These are phyloP conservation scores for Eubasilissa regina DNA, from an alignment of 1,140 invertebrate species.

Conservation along the genomic window DNA sequence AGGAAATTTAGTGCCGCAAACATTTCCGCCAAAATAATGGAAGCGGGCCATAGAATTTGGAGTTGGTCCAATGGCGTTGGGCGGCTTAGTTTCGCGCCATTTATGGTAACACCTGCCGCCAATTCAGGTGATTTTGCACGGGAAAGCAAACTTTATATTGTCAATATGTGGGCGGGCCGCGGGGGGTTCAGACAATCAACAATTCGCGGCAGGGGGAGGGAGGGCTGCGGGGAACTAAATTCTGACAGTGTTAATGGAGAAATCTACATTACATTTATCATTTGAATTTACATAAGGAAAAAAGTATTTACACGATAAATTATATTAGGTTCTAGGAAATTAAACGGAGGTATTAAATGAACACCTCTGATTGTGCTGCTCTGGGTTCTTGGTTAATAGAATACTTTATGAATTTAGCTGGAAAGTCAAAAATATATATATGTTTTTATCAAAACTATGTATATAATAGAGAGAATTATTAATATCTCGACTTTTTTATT, in stretches of 20 bases:
- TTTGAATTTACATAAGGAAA: no score
- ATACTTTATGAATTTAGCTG: no score
- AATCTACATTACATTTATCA: neutral
- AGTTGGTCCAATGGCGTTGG: slow-evolving; percentile 8
- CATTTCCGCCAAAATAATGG: neutral
- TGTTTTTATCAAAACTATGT: no score
- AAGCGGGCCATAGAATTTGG: slow-evolving; percentile 7
- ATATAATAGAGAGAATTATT: no score
- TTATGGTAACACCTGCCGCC: slow-evolving; percentile 42
- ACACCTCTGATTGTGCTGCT: no score
- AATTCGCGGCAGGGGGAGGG: neutral
- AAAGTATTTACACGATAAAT: no score
- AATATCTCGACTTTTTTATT: no score
- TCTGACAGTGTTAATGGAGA: neutral
- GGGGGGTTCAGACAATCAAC: neutral
- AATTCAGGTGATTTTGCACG: slow-evolving; percentile 14
- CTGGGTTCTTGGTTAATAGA: no score
- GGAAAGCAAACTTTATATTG: slow-evolving; percentile 31
- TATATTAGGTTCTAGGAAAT: no score
- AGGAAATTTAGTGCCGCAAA: neutral
- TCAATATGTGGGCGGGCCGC: slow-evolving; percentile 14
- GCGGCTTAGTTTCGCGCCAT: slow-evolving; percentile 23
- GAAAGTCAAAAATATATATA: no score
- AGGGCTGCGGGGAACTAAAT: neutral
- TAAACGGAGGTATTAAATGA: no score